A percentile compares a stretch with the other conserved stretches of the same genome.
phyloP scores from a whole-genome alignment of 1,140 invertebrate genomes.

The Philopotamus ludificatus region DNA sequence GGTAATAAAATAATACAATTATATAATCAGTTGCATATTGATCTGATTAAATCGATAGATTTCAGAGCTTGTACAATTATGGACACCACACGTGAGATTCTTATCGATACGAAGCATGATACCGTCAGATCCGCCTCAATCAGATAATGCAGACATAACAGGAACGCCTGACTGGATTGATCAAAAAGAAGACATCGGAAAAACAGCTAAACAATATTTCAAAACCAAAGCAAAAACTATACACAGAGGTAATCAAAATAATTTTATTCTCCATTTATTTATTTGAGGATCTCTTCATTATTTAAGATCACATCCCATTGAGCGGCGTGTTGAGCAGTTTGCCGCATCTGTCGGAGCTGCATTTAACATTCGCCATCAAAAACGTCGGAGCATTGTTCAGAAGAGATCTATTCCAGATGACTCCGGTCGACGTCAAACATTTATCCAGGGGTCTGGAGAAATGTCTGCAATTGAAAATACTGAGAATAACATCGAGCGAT shows the following conservation, averaged over 20 bases:
- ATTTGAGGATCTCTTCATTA: neutral
- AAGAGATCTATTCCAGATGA: constrained; percentile 22
- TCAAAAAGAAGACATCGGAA: constrained; percentile 5
- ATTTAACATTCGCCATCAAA: constrained; percentile 24
- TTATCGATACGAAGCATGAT: constrained; percentile 20
- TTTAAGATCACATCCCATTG: constrained; percentile 34
- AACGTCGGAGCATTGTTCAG: constrained; percentile 12
- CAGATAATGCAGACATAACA: neutral
- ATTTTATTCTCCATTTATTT: neutral
- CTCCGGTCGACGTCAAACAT: constrained; percentile 16
- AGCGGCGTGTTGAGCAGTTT: constrained; percentile 35
- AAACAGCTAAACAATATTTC: constrained; percentile 17
- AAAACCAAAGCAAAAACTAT: constrained; percentile 13
- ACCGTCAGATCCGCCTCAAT: constrained; percentile 15
- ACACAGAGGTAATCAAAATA: constrained; percentile 24
- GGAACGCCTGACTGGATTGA: neutral
- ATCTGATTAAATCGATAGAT: too few species aligned
- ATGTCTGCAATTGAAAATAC: constrained; percentile 17
- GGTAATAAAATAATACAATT: constrained; percentile 1
- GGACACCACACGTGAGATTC: constrained; percentile 20
- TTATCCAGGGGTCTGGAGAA: constrained; percentile 11
- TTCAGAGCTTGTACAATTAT: constrained; percentile 34
- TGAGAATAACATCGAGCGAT: constrained; percentile 52
- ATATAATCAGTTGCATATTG: too few species aligned
- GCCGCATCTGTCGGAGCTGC: constrained; percentile 25